A percentile compares a stretch with the other conserved stretches of the same genome.
Conservation (phyloP, 2,797 vertebrate species). For the Acrossocheilus wenchowensis region DNA sequence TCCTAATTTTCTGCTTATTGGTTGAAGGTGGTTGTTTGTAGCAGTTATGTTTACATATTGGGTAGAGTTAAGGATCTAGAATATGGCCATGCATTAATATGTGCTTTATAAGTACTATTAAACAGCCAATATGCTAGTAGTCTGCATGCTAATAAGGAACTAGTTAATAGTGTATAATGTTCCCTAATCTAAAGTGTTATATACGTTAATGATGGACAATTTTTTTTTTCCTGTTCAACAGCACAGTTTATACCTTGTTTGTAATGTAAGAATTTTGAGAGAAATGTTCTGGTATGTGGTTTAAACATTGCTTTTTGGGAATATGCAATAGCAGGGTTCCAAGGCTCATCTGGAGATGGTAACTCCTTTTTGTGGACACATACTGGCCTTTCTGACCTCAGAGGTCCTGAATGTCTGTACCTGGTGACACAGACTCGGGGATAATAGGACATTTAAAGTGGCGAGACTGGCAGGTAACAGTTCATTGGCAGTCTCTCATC, state of each 20-base stretch:
- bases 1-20: no score
- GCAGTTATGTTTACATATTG: no score
- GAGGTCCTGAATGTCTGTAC: not conserved
- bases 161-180: no score
- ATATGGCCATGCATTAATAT: no score
- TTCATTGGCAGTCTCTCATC: not conserved
- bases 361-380: not conserved
- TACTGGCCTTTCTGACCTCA: constrained; percentile 9
- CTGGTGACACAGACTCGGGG: not conserved
- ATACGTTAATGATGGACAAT: not conserved
- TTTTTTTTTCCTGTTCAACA: not conserved
- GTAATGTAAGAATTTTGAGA: not conserved
- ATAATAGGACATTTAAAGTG: constrained; percentile 6
- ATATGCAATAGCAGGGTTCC: not conserved
- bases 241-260: not conserved
- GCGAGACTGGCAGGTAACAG: not conserved
- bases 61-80: no score
- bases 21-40: no score
- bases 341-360: not conserved
- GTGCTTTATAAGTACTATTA: no score
- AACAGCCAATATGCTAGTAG: no score
- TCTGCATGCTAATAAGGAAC: no score
- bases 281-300: not conserved
- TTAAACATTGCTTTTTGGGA: not conserved
- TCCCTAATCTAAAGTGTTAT: no score